Evolutionary conservation across 2,797 vertebrate genomes (phyloP), one percentile per base, ranked within the genome.

Genomic region (Girardinus metallicus): DNA sequence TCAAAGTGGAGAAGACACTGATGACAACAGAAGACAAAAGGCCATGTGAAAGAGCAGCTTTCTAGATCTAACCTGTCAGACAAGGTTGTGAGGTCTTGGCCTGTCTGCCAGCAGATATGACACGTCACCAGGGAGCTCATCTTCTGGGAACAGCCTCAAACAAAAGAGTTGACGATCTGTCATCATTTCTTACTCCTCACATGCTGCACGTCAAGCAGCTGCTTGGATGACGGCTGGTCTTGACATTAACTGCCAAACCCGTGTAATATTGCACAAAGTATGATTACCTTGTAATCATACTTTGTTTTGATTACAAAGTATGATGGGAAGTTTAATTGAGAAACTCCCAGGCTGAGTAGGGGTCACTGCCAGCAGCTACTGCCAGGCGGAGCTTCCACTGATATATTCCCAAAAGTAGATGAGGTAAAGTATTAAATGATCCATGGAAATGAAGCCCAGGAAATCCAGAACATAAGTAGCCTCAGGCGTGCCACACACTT

Each of bases 21-120:
- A 92, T 91, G 92, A 93, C 91, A 93, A 89, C 86, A 82, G 78
- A 76, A 87, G 91, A 91, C 91, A 88, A 93, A 90, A 92, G 89
- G 92, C 86, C 90, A 91, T 81, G 79, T 89, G 84, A 91, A 90
- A 88, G 86, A 90, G 81, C 80, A 77, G 55, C 79, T 86, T 88
- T 86, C 29, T 78, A 74, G 85, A 83, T 81, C 86, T 84, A 89
- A 93, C 90, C 92, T 93, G 92, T 92, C 93, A 94, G 78, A 78
- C 82, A 82, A 87, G 62, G 83, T 88, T 91, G 87, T 82, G 79
- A 86, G 91, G 86, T 89, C 89, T 74, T 83, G 86, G 83, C 91
- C 88, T 87, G 85, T 80, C 89, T 92, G 91, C 80, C 89, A 89
- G 79, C 77, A 78, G 81, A 89, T 83, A 49, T 93, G 92, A 92